Conservation (phyloP, 1,140 invertebrate genomes). For the Laupala kohalensis region DNA sequence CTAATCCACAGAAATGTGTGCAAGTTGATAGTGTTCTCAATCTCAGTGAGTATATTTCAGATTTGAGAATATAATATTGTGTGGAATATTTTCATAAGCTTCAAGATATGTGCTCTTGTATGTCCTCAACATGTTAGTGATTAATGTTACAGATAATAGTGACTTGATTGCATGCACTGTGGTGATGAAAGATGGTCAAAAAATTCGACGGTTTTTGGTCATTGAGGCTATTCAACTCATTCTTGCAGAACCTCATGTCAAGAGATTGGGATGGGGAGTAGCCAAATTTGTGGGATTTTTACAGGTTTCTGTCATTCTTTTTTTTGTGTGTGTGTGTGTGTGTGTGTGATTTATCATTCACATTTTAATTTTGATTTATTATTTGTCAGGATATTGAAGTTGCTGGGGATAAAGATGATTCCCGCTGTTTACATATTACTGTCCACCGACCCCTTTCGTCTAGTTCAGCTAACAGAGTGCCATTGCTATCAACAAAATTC, state of each 20-base stretch:
- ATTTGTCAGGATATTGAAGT: constrained; percentile 46
- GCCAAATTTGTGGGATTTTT: constrained; percentile 85
- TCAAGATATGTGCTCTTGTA: not conserved
- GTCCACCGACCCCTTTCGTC: constrained; percentile 70
- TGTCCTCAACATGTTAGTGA: not conserved
- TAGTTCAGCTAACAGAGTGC: constrained; percentile 48
- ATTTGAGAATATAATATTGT: not conserved
- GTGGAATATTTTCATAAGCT: not conserved
- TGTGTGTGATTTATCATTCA: no score
- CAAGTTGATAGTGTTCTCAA: constrained; percentile 86
- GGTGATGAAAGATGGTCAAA: constrained; percentile 74
- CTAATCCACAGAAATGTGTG: constrained; percentile 75
- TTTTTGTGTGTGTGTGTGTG: no score
- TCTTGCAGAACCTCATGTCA: constrained; percentile 88
- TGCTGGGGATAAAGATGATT: constrained; percentile 89
- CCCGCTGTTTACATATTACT: constrained; percentile 86
- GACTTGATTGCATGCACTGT: constrained; percentile 95
- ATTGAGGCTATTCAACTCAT: constrained; percentile 91
- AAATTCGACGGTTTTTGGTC: constrained; percentile 83
- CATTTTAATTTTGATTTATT: not conserved
- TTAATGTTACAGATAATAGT: constrained; percentile 68
- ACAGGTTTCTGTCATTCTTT: constrained; percentile 41
- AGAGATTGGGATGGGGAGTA: constrained; percentile 88
- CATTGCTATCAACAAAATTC: constrained; percentile 81
- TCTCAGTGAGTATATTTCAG: constrained; percentile 57